These are phyloP conservation scores for Chaetodon auriga DNA, from an alignment of 2,113 vertebrate genomes.

Conservation along the genomic window DNA sequence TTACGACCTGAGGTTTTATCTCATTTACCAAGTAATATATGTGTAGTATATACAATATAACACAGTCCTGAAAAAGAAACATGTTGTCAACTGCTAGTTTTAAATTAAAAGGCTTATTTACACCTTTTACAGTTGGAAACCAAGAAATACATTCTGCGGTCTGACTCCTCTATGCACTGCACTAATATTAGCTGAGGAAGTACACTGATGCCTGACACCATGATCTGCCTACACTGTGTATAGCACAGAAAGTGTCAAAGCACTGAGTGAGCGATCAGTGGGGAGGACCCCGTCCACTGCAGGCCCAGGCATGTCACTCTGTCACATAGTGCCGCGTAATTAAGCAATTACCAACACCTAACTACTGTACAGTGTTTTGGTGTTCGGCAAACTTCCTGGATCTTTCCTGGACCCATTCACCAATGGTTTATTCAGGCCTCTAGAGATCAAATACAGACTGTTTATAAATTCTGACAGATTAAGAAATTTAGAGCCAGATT, in stretches of 20 bases:
- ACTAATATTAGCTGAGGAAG: too few species aligned
- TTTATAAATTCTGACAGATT: too few species aligned
- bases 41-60: not conserved
- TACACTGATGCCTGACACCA: not conserved
- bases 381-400: not conserved
- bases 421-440: too few species aligned
- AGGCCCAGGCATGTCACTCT: not conserved
- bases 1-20: not conserved
- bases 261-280: not conserved
- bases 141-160: not conserved
- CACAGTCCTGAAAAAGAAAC: not conserved
- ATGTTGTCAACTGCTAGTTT: not conserved
- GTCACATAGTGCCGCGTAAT: too few species aligned
- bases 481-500: too few species aligned
- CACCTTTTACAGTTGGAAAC: not conserved
- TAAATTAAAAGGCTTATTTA: not conserved
- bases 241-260: too few species aligned
- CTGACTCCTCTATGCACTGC: too few species aligned
- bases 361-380: not conserved
- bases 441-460: too few species aligned
- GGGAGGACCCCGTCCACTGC: not conserved
- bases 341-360: not conserved
- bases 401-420: not conserved
- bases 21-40: not conserved
- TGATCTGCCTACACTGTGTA: not conserved